Evolutionary conservation across 1,140 invertebrate species (phyloP).

Genomic region (Calephelis nemesis): DNA sequence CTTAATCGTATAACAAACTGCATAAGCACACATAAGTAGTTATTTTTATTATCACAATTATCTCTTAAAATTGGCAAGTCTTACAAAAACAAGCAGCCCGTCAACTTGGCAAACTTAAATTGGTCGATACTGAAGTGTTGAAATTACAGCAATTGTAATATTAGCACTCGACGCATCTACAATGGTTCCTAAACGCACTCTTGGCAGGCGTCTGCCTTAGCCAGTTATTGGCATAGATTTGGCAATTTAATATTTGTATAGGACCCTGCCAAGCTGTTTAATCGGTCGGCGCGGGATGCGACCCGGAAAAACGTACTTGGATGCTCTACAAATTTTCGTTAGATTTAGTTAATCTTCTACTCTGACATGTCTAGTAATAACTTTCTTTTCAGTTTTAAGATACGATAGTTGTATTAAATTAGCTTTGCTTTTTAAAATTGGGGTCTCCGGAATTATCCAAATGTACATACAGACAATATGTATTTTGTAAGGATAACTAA

Average conservation of each 20-base stretch:
- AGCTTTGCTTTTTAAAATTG: background rate
- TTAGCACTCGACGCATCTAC: constrained; percentile 10
- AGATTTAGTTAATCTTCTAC: constrained; percentile 12
- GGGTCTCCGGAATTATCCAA: no score
- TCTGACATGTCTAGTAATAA: constrained; percentile 8
- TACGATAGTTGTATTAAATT: background rate
- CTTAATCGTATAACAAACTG: no score
- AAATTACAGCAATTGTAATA: background rate
- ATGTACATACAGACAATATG: no score
- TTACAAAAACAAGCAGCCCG: background rate
- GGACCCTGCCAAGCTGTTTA: constrained; percentile 39
- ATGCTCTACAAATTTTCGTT: constrained; percentile 16
- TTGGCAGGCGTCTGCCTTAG: constrained; percentile 56
- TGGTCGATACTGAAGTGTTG: constrained; percentile 12
- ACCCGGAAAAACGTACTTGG: constrained; percentile 44
- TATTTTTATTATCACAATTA: no score
- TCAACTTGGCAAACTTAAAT: constrained; percentile 10
- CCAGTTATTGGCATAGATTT: constrained; percentile 58
- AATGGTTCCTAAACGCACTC: constrained; percentile 43
- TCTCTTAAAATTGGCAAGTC: background rate
- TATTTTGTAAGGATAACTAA: no score
- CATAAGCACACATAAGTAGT: no score
- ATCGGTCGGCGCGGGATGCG: constrained; percentile 42
- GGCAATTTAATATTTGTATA: constrained; percentile 65
- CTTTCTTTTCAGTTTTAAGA: background rate